Base-by-base conservation (phyloP, 2,113 vertebrate genomes). In the Percina caprodes region DNA sequence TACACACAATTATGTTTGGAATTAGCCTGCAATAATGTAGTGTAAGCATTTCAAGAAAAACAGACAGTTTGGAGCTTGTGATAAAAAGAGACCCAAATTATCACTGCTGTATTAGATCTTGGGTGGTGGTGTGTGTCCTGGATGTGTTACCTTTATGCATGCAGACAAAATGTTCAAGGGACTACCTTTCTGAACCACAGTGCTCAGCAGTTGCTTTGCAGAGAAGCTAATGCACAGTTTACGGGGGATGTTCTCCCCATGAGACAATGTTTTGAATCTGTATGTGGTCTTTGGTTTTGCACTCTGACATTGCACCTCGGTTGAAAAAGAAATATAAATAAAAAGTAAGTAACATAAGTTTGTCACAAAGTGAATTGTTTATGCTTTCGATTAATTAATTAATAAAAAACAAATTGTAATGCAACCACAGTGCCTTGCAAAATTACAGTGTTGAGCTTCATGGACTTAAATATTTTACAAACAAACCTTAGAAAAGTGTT, bases 401-500 rank as follows among this genome's bases (percentile, higher is more conserved):
- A n/a, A n/a, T n/a, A n/a, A n/a, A 3, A 35, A 35, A 35, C 2
- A 35, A 0, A 42, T 42, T 11, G 15, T 13, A 19, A 49, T 48
- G 45, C 8, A 18, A 10, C 42, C 62, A 66, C n/a, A 26, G 62
- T 24, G 26, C 24, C 26, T 33, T 60, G 7, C 24, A 16, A 15
- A 26, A 30, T 30, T 58, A 54, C 19, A 11, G 8, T 24, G 9
- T 30, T 10, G 24, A 5, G 65, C 65, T 49, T 51, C 65, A 51
- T 45, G 15, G 65, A 21, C 19, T 49, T 26, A 9, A 15, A 49
- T 24, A 67, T 67, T 51, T 49, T 1, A 26, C 13, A 67, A 67
- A 67, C 14, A 49, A 67, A 49, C 46, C 45, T 26, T 11, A 49
- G 16, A 30, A 67, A 67, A 30, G 46, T 67, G 11, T 77, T 45